Evolutionary conservation across 2,888 invertebrate genomes (phyloP).

Genomic region (Teinopalpus imperialis): DNA sequence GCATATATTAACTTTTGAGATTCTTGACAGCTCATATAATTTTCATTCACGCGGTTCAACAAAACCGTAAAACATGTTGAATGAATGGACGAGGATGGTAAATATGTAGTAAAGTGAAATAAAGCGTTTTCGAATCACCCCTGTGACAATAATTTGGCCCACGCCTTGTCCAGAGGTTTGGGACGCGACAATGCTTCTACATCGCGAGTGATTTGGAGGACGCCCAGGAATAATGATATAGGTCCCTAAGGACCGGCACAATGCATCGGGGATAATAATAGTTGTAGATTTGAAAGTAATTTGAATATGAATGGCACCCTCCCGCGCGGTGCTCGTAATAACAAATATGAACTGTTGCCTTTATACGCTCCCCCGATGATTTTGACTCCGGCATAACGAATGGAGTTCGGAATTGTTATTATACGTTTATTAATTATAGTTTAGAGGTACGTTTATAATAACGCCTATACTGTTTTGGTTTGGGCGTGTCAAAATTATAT

Average conservation of each 20-base stretch:
- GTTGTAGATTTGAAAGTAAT: conserved; percentile 80
- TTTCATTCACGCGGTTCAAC: conserved; percentile 40
- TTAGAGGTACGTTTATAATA: conserved; percentile 37
- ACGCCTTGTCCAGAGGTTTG: conserved; percentile 56
- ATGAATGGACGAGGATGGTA: conserved; percentile 54
- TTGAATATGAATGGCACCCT: conserved; percentile 80
- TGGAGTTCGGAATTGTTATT: conserved; percentile 55
- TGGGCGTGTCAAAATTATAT: conserved; percentile 37
- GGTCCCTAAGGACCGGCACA: conserved; percentile 76
- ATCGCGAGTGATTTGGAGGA: conserved; percentile 72
- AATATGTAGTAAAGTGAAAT: conserved; percentile 73
- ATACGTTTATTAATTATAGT: conserved; percentile 66
- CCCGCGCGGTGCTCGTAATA: conserved; percentile 74
- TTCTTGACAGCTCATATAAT: conserved; percentile 46
- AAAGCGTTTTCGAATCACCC: conserved; percentile 68
- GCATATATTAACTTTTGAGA: conserved; percentile 49
- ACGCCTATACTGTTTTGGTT: conserved; percentile 27
- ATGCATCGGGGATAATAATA: conserved; percentile 76
- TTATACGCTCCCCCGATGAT: conserved; percentile 67
- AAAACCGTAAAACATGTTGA: conserved; percentile 57
- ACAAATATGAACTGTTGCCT: conserved; percentile 80
- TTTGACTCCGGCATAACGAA: conserved; percentile 71
- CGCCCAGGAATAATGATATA: conserved; percentile 72
- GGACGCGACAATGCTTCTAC: conserved; percentile 69
- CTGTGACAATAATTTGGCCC: conserved; percentile 58